phyloP scores from a whole-genome alignment of 2,797 vertebrate genomes.

The Mionectes olivaceus region DNA sequence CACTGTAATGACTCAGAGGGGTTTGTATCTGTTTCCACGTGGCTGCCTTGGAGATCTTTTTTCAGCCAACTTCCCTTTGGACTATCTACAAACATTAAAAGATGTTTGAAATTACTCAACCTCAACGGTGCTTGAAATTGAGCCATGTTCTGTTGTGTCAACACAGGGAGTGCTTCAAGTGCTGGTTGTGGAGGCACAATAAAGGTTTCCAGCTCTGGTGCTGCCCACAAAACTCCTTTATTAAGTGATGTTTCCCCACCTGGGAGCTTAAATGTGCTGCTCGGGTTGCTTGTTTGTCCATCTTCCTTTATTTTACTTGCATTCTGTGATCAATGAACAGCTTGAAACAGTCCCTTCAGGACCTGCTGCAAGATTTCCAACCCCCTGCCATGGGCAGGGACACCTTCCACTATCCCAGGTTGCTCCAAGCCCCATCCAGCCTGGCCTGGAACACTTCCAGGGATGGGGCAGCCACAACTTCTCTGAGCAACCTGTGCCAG shows the following conservation, averaged over 20 bases:
- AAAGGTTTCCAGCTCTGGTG: conserved; percentile 22
- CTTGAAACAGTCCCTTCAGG: not conserved
- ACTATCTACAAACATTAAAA: conserved; percentile 57
- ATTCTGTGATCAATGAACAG: not conserved
- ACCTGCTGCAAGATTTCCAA: not conserved
- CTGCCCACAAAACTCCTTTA: conserved; percentile 18
- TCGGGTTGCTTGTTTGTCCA: not conserved
- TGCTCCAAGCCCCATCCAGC: not conserved
- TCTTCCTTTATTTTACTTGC: not conserved
- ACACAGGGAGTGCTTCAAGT: conserved; percentile 21
- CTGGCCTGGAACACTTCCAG: not conserved
- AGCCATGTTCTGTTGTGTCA: conserved; percentile 56
- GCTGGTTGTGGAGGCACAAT: not conserved
- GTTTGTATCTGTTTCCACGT: not conserved
- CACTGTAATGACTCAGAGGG: not conserved
- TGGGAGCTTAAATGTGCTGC: not conserved
- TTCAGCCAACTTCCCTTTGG: conserved; percentile 19
- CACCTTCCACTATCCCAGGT: not conserved
- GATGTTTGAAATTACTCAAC: conserved; percentile 65
- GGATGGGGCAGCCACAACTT: not conserved
- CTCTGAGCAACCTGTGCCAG: not conserved
- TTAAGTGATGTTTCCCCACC: not conserved
- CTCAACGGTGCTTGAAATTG: conserved; percentile 52
- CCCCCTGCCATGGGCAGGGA: not conserved
- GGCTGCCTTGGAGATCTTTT: conserved; percentile 34